Evolutionary conservation across 2,113 vertebrate species (phyloP), one percentile per base, ranked within the genome.

Genomic region (Sminthopsis crassicaudata): DNA sequence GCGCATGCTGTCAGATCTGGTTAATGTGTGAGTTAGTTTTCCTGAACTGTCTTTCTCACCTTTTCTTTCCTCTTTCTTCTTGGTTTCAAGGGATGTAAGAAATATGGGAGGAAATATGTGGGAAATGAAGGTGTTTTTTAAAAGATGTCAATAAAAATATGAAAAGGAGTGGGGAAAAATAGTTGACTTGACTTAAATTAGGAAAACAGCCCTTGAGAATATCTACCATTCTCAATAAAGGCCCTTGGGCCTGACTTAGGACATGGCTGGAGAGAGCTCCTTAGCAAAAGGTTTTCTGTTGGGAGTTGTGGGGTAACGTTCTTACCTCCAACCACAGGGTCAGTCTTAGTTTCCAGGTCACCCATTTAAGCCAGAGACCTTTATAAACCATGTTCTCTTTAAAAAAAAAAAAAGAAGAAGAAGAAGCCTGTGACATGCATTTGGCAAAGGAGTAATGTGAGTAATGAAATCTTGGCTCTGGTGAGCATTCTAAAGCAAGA

Each of bases 391-490:
- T 52, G 91, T 67, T 25, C 93, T 94, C 10, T 92, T 51, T 51
- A 11, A 11, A 51, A 51, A 51, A 48, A 48, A 48, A 48, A 48
- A 48, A 48, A n/a, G n/a, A n/a, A n/a, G n/a, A 48, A 96, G 96
- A 98, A 97, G 96, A 98, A 98, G 95, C 93, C n/a, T 0, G 46
- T 46, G 91, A 95, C 98, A 96, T 95, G 97, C 95, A 97, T 96
- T 94, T 97, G 96, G 96, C 96, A 94, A 19, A 92, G 88, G 30
- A 97, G 91, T 93, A 93, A 94, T 0, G 30, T 96, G 96, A 98
- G 95, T 98, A 98, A 98, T 98, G 98, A 97, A 94, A 95, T 96
- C 96, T 98, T 98, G 98, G 98, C 98, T 97, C 50, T 92, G 96
- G 97, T 92, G 94, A 96, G 96, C 97, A 84, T 97, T 98, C 97